phyloP scores from a whole-genome alignment of 2,888 invertebrate genomes.

The Patella pellucida region DNA sequence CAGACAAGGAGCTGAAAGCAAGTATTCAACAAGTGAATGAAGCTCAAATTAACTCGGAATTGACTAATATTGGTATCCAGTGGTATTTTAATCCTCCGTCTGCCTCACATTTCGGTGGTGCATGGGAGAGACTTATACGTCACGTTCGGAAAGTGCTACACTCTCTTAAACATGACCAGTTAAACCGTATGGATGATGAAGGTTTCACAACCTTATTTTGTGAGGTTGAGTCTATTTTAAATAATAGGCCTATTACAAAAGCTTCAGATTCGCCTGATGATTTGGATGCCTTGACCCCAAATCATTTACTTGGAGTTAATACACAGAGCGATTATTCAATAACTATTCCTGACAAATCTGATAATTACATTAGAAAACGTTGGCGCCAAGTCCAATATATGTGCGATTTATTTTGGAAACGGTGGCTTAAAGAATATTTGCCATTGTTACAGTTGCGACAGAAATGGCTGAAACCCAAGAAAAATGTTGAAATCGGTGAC shows the following conservation, averaged over 20 bases:
- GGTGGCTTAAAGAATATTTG: slow-evolving; percentile 32
- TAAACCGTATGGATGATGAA: slow-evolving; percentile 31
- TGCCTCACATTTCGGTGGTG: slow-evolving; percentile 35
- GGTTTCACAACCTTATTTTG: slow-evolving; percentile 31
- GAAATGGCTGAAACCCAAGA: no score
- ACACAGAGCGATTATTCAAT: slow-evolving; percentile 21
- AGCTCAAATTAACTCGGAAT: slow-evolving; percentile 19
- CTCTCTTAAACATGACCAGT: slow-evolving; percentile 24
- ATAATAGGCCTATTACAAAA: slow-evolving; percentile 31
- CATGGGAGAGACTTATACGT: slow-evolving; percentile 38
- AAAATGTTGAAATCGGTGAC: no score
- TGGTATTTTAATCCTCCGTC: slow-evolving; percentile 40
- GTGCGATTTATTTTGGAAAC: slow-evolving; percentile 33
- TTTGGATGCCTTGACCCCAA: slow-evolving; percentile 32
- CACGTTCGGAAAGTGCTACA: slow-evolving; percentile 25
- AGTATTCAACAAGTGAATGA: slow-evolving; percentile 29
- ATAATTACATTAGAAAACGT: slow-evolving; percentile 29
- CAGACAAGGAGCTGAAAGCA: slow-evolving; percentile 29
- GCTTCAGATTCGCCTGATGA: slow-evolving; percentile 25
- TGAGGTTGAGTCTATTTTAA: slow-evolving; percentile 35
- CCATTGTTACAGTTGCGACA: not conserved
- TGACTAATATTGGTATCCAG: slow-evolving; percentile 25
- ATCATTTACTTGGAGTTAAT: slow-evolving; percentile 30
- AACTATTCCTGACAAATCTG: slow-evolving; percentile 28
- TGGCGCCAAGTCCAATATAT: slow-evolving; percentile 41